phyloP scores from a whole-genome alignment of 2,797 vertebrate species.

The Hyperoplus immaculatus region DNA sequence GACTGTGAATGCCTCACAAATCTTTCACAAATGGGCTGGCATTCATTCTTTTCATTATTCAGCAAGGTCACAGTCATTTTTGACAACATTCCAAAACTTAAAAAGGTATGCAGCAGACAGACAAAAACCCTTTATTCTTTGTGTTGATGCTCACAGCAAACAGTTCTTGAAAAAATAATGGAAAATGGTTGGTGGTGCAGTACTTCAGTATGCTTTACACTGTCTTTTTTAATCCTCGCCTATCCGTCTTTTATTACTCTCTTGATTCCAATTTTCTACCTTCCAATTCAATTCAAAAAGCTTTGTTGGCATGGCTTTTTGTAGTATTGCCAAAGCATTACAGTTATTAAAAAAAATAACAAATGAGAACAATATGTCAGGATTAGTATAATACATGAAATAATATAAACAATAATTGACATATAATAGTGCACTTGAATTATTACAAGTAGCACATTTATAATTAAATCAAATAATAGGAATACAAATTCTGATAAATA shows the following conservation, averaged over 20 bases:
- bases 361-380: too few species aligned
- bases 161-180: constrained; percentile 25
- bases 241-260: constrained; percentile 33
- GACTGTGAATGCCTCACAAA: constrained; percentile 45
- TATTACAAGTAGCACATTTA: too few species aligned
- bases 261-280: neutral
- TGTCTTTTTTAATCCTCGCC: constrained; percentile 30
- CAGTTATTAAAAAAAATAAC: too few species aligned
- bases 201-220: constrained; percentile 25
- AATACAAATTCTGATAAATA: too few species aligned
- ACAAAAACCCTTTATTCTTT: constrained; percentile 20
- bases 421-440: too few species aligned
- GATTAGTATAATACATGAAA: too few species aligned
- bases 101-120: constrained; percentile 36
- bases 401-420: too few species aligned
- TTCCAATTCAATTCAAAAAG: too few species aligned
- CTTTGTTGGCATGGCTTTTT: too few species aligned
- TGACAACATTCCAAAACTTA: constrained; percentile 33
- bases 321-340: too few species aligned
- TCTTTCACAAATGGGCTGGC: constrained; percentile 36
- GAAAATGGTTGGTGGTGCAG: neutral
- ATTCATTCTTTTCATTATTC: constrained; percentile 51
- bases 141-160: constrained; percentile 32
- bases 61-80: constrained; percentile 45
- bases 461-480: too few species aligned